phyloP scores from a whole-genome alignment of 2,113 vertebrate genomes.

The Aramus guarauna region DNA sequence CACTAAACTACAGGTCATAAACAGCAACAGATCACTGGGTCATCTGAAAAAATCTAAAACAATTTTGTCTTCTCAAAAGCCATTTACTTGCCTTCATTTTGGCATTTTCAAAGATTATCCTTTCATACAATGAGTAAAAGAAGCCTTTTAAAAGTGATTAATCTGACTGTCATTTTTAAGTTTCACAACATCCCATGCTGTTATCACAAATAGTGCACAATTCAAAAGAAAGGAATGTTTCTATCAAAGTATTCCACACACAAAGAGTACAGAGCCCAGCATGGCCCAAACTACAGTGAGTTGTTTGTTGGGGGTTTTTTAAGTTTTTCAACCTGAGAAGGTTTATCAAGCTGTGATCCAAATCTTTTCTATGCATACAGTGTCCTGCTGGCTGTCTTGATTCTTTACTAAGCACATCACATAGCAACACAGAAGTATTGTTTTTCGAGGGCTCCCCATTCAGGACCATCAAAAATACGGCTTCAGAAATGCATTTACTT shows the following conservation, averaged over 20 bases:
- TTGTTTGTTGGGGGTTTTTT: not conserved
- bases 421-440: not conserved
- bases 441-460: not conserved
- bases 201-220: not conserved
- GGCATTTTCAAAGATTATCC: not conserved
- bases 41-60: not conserved
- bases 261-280: not conserved
- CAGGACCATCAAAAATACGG: not conserved
- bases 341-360: not conserved
- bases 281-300: not conserved
- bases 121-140: not conserved
- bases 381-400: not conserved
- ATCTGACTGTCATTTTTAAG: not conserved
- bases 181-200: slow-evolving; percentile 23
- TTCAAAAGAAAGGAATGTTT: not conserved
- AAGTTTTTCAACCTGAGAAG: not conserved
- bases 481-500: not conserved
- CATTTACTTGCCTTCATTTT: not conserved
- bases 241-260: not conserved
- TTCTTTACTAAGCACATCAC: not conserved
- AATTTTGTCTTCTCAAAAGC: not conserved
- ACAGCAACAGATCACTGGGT: not conserved
- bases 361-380: not conserved
- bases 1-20: not conserved
- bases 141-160: not conserved